A percentile compares a stretch with the other conserved stretches of the same genome.
These are phyloP conservation scores for Xylocampa areola DNA, from an alignment of 2,888 invertebrate genomes.

Conservation along the genomic window DNA sequence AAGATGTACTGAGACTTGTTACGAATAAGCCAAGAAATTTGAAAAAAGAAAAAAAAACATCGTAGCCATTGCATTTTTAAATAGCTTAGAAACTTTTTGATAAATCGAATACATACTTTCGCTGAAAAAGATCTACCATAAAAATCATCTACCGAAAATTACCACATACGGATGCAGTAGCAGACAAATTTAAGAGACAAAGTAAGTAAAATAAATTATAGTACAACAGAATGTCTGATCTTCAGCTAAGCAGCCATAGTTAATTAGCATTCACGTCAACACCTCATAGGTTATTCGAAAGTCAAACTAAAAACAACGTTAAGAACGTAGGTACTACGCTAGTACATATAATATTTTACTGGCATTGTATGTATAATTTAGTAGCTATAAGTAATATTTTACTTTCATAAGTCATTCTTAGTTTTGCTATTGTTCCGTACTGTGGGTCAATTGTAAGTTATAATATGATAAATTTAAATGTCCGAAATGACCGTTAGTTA, in stretches of 20 bases:
- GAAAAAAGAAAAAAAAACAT: no score
- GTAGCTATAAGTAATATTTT: no score
- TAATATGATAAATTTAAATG: no score
- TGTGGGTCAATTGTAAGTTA: no score
- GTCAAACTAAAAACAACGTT: constrained; percentile 51
- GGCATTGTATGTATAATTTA: constrained; percentile 14
- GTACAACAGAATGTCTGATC: constrained; percentile 18
- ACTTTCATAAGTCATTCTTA: not conserved
- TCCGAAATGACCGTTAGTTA: no score
- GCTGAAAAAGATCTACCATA: no score
- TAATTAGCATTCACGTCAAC: constrained; percentile 52
- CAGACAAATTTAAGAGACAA: constrained; percentile 9
- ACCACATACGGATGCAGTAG: constrained; percentile 16
- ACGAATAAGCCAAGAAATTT: no score
- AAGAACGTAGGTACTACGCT: constrained; percentile 2
- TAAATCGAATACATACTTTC: no score
- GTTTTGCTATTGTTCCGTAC: not conserved
- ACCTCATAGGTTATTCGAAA: constrained; percentile 52
- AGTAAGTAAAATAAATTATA: constrained; percentile 20
- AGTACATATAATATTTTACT: constrained; percentile 13
- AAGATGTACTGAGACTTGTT: no score
- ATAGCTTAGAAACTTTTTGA: no score
- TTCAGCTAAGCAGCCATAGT: constrained; percentile 35
- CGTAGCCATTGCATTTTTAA: no score
- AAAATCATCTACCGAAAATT: constrained; percentile 8